These are phyloP conservation scores for Oxyscelio sp. DNA, from an alignment of 2,888 invertebrate genomes.

Conservation along the genomic window DNA sequence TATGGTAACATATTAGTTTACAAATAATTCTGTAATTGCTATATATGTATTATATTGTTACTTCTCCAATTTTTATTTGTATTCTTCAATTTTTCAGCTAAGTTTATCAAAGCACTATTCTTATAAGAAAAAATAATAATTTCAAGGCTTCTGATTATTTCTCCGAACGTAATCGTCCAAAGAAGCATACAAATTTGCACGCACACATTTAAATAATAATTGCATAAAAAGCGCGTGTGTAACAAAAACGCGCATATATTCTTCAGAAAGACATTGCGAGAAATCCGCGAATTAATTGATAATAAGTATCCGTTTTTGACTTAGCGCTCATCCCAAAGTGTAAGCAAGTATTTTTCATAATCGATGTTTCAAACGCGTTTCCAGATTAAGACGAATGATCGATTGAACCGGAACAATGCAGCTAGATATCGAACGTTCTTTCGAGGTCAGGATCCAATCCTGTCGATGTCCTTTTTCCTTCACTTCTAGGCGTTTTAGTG, in stretches of 20 bases:
- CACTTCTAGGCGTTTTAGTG: slow-evolving; percentile 38
- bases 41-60: no score
- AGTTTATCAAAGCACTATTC: no score
- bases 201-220: slow-evolving; percentile 58
- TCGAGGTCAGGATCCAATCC: slow-evolving; percentile 55
- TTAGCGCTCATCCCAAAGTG: slow-evolving; percentile 59
- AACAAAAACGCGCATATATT: slow-evolving; percentile 75
- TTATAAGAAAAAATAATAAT: no score
- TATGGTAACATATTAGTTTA: no score
- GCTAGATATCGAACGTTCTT: slow-evolving; percentile 9
- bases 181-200: slow-evolving; percentile 59
- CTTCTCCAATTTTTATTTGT: no score
- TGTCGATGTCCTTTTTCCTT: slow-evolving; percentile 39
- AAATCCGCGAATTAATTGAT: slow-evolving; percentile 33
- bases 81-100: no score
- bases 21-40: no score
- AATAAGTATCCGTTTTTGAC: slow-evolving; percentile 66
- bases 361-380: slow-evolving; percentile 36
- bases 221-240: slow-evolving; percentile 71
- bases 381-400: slow-evolving; percentile 6
- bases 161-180: slow-evolving; percentile 54
- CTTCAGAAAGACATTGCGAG: slow-evolving; percentile 58
- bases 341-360: slow-evolving; percentile 66
- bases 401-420: slow-evolving; percentile 12
- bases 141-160: slow-evolving; percentile 64